These are phyloP conservation scores for Varroa destructor DNA, from an alignment of 1,140 invertebrate species.

Conservation along the genomic window DNA sequence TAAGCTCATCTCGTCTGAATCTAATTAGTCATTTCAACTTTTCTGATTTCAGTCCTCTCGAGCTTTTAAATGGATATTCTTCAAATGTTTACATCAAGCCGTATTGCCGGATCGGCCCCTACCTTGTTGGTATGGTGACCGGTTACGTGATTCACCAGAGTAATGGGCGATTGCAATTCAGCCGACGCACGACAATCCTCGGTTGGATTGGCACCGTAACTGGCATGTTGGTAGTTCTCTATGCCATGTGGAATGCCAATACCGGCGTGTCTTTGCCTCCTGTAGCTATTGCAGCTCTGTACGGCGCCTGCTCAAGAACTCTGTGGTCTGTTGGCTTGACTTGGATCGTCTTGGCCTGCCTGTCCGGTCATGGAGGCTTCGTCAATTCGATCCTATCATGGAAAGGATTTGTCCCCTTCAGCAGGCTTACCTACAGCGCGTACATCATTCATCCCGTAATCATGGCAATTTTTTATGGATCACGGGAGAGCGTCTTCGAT, in stretches of 20 bases:
- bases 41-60: constrained; percentile 30
- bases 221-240: constrained; percentile 31
- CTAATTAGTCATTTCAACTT: neutral
- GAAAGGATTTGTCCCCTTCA: constrained; percentile 40
- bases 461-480: constrained; percentile 36
- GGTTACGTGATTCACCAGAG: constrained; percentile 40
- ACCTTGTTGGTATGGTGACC: constrained; percentile 44
- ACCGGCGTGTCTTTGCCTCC: constrained; percentile 33
- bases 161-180: constrained; percentile 29
- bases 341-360: constrained; percentile 77
- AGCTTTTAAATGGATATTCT: constrained; percentile 50
- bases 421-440: constrained; percentile 41
- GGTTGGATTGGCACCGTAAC: constrained; percentile 33
- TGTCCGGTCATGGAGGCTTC: constrained; percentile 49
- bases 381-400: constrained; percentile 42
- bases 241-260: constrained; percentile 36
- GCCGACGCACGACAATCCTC: constrained; percentile 26
- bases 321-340: constrained; percentile 64
- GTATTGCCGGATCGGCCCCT: constrained; percentile 46
- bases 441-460: constrained; percentile 42
- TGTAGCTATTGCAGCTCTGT: constrained; percentile 48
- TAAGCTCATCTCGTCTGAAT: too few relatives aligned
- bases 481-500: constrained; percentile 33
- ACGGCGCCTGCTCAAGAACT: constrained; percentile 66
- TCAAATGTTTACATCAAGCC: constrained; percentile 70